Conservation (phyloP, 2,797 vertebrate species). For the Acrossocheilus wenchowensis region DNA sequence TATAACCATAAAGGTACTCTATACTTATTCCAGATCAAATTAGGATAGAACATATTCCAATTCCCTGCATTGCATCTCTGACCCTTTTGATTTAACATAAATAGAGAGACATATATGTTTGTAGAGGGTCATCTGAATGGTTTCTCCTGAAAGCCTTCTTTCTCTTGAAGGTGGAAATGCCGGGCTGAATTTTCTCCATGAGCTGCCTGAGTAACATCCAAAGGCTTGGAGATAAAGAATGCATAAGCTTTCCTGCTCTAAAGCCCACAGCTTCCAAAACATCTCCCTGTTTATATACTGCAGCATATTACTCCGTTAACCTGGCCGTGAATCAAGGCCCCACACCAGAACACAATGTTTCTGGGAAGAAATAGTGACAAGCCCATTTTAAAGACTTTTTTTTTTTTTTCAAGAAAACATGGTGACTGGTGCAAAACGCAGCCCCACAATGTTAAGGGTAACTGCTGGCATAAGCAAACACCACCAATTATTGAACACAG, state of each 20-base stretch:
- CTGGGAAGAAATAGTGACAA: conserved; percentile 41
- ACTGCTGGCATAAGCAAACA: too few species aligned
- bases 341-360: conserved; percentile 58
- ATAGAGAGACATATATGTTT: not conserved
- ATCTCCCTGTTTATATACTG: conserved; percentile 73
- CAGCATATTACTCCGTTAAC: conserved; percentile 74
- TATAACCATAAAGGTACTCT: not conserved
- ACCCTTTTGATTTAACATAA: conserved; percentile 26
- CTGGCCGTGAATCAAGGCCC: conserved; percentile 65
- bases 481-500: too few species aligned
- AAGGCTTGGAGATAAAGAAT: conserved; percentile 79
- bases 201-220: conserved; percentile 58
- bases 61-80: not conserved
- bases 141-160: conserved; percentile 47
- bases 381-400: conserved; percentile 49
- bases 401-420: too few species aligned
- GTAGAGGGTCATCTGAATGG: conserved; percentile 20
- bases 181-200: conserved; percentile 46
- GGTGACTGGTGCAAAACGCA: too few species aligned
- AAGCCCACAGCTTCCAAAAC: conserved; percentile 68
- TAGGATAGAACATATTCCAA: not conserved
- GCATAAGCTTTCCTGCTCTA: conserved; percentile 79
- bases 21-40: not conserved
- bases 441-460: too few species aligned
- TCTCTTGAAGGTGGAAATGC: conserved; percentile 39